Base-by-base conservation (phyloP, 2,797 vertebrate species). In the Acrossocheilus fasciatus region DNA sequence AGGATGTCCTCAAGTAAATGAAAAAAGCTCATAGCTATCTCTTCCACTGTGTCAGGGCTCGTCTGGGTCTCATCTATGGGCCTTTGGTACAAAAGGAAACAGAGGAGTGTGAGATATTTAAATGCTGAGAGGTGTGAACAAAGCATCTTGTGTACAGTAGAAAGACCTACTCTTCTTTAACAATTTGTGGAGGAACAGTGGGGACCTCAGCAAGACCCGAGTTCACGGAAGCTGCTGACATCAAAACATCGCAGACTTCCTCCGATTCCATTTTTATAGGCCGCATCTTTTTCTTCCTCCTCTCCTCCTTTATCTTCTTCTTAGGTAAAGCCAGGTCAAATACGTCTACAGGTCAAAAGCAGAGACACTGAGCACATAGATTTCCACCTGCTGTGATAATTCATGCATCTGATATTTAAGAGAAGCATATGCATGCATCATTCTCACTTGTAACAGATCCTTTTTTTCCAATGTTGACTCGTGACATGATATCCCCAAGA, bases 91-190 rank as follows among this genome's bases (percentile, higher is more conserved):
- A 90, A 30, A 82, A 34, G 20, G 11, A 52, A 43, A 70, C 20
- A 73, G 23, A 74, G 47, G 23, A 84, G 30, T 39, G 2, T n/a
- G 72, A 23, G 26, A 30, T 43, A 81, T 72, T 87, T 43, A 92
- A 91, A 0, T 93, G 78, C 2, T 92, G 84, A 81, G 0, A 1
- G 90, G 93, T 86, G 72, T 0, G 1, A 91, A 88, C 30, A 93
- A 91, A 79, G 89, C 92, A 3, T 73, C 7, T 17, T 18, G 18
- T 70, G 93, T 91, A 41, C 17, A 62, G 10, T 43, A 41, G 6
- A 84, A 62, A 41, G 68, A 97, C 98, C 96, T 92, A 99, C 98
- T 99, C 98, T 86, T 99, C 98, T 92, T 99, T 99, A 89, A 99
- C 94, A 79, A 95, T 94, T 0, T 96, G 87, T 57, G 97, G 90